Conservation (phyloP, 2,888 invertebrate genomes). For the Andrena haemorrhoa region DNA sequence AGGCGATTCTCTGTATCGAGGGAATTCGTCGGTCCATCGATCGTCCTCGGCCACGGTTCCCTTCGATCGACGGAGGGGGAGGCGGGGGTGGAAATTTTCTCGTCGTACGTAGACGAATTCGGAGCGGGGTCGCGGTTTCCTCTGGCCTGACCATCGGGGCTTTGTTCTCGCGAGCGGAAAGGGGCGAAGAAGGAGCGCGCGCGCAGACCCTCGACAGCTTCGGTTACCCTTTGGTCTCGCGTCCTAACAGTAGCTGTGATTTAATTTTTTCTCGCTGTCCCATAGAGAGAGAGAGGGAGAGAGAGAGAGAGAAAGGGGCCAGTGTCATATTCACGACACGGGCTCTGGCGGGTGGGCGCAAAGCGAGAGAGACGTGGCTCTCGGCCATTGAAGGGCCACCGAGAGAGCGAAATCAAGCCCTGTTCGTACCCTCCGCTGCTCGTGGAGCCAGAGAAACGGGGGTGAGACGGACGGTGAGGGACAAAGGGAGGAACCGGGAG, state of each 20-base stretch:
- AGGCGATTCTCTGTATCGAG: slow-evolving; percentile 5
- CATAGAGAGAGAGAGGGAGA: slow-evolving; percentile 16
- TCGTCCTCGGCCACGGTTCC: neutral
- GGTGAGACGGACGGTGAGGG: slow-evolving; percentile 38
- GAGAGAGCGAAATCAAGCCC: slow-evolving; percentile 66
- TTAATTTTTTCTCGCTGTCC: slow-evolving; percentile 65
- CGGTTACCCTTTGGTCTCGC: slow-evolving; percentile 67
- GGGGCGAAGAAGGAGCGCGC: slow-evolving; percentile 46
- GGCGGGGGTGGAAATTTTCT: neutral
- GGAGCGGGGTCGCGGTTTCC: slow-evolving; percentile 40
- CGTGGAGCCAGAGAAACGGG: slow-evolving; percentile 52
- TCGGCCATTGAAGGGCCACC: slow-evolving; percentile 41
- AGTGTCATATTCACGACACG: slow-evolving; percentile 70
- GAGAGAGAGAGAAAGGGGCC: slow-evolving; percentile 9
- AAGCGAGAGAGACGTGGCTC: slow-evolving; percentile 40
- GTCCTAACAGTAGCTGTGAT: slow-evolving; percentile 70
- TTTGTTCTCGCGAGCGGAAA: slow-evolving; percentile 49
- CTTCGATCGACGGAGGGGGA: neutral
- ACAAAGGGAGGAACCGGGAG: slow-evolving; percentile 21
- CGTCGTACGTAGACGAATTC: slow-evolving; percentile 3
- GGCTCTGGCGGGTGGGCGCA: slow-evolving; percentile 36
- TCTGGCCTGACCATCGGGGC: slow-evolving; percentile 2
- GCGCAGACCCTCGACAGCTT: slow-evolving; percentile 53
- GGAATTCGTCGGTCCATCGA: neutral
- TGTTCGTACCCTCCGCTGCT: slow-evolving; percentile 55